These are phyloP conservation scores for Forbesichthys papilliferus DNA, from an alignment of 2,113 vertebrate genomes.

Conservation along the genomic window DNA sequence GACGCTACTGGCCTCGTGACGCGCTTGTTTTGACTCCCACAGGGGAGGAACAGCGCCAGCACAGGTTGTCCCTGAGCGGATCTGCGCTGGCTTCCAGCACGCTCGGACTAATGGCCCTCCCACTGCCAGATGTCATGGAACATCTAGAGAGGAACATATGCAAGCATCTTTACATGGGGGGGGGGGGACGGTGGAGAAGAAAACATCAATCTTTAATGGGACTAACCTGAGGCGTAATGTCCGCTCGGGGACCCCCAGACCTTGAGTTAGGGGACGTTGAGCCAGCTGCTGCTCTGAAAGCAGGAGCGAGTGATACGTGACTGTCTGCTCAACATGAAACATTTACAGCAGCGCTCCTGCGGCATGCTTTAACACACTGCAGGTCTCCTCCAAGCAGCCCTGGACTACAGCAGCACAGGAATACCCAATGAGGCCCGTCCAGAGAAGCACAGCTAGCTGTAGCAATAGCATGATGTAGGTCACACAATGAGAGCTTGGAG, in stretches of 20 bases:
- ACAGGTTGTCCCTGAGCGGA: conserved; percentile 48
- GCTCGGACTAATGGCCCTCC: conserved; percentile 51
- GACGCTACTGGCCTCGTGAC: conserved; percentile 20
- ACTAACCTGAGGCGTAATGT: conserved; percentile 62
- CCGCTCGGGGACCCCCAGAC: conserved; percentile 54
- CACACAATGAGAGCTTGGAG: conserved; percentile 8
- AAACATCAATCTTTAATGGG: conserved; percentile 52
- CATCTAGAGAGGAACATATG: conserved; percentile 56
- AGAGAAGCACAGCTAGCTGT: conserved; percentile 24
- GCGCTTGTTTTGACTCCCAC: conserved; percentile 21
- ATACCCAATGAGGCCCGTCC: conserved; percentile 54
- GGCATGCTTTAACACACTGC: conserved; percentile 53
- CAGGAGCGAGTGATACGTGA: conserved; percentile 35
- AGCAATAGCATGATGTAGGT: conserved; percentile 7
- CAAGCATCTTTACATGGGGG: conserved; percentile 44
- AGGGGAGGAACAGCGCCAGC: conserved; percentile 31
- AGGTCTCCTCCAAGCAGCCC: conserved; percentile 40
- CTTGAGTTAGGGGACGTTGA: conserved; percentile 64
- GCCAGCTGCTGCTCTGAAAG: conserved; percentile 62
- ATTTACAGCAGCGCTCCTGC: conserved; percentile 51
- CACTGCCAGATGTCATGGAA: conserved; percentile 60
- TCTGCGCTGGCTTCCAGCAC: conserved; percentile 38
- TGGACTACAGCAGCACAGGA: conserved; percentile 40
- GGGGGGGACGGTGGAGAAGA: neutral
- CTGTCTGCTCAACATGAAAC: conserved; percentile 59